phyloP scores from a whole-genome alignment of 2,888 invertebrate genomes.

The Cryptocephalus primarius region DNA sequence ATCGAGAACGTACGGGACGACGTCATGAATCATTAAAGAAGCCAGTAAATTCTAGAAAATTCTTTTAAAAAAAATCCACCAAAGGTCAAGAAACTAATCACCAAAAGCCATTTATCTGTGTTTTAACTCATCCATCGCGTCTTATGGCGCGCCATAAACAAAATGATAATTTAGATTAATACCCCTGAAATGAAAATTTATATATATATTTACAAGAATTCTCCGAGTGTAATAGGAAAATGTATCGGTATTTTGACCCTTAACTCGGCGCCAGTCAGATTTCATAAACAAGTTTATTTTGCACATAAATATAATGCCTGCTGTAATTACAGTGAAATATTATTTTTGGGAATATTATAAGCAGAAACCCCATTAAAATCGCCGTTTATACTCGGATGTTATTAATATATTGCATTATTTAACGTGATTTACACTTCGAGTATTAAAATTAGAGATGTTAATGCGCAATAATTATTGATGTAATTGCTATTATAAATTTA shows the following conservation, averaged over 20 bases:
- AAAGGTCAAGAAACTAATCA: too few species aligned
- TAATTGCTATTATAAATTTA: background rate
- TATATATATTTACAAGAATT: conserved; percentile 10
- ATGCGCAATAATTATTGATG: background rate
- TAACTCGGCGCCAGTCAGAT: conserved; percentile 33
- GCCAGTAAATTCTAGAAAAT: too few species aligned
- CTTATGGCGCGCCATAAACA: too few species aligned
- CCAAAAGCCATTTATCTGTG: too few species aligned
- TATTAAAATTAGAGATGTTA: conserved; percentile 17
- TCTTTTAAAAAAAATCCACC: too few species aligned
- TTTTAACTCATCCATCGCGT: too few species aligned
- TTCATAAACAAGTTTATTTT: conserved; percentile 38
- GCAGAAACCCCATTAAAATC: conserved; percentile 25
- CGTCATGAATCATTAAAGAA: too few species aligned
- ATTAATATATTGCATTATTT: conserved; percentile 25
- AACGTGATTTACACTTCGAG: conserved; percentile 25
- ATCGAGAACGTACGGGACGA: too few species aligned
- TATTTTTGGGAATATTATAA: conserved; percentile 36
- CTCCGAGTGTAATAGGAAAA: conserved; percentile 19
- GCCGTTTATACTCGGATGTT: conserved; percentile 13
- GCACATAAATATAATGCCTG: conserved; percentile 33
- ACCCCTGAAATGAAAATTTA: conserved; percentile 14
- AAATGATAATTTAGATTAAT: conserved; percentile 8
- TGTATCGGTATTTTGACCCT: conserved; percentile 37
- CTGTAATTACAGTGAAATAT: conserved; percentile 37